phyloP scores from a whole-genome alignment of 2,797 vertebrate genomes.

The Chaetodon trifasciatus region DNA sequence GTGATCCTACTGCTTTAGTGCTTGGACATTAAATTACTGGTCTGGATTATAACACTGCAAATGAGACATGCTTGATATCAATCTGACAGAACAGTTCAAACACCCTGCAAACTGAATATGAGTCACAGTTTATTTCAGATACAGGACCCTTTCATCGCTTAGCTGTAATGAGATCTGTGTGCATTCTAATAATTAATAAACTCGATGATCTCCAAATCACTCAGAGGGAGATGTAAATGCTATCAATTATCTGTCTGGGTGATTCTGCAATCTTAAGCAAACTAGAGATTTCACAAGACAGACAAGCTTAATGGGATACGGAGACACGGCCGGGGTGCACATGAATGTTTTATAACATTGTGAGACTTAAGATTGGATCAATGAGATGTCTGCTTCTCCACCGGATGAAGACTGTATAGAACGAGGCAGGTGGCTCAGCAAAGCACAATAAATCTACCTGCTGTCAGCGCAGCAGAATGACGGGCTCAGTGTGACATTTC shows the following conservation, averaged over 20 bases:
- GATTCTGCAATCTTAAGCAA: constrained; percentile 55
- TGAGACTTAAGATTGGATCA: constrained; percentile 60
- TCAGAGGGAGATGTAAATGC: constrained; percentile 50
- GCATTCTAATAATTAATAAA: constrained; percentile 68
- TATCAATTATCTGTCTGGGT: constrained; percentile 57
- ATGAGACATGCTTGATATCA: constrained; percentile 63
- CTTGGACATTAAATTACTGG: constrained; percentile 54
- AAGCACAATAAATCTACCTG: constrained; percentile 53
- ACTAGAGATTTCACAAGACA: constrained; percentile 48
- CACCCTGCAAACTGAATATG: constrained; percentile 57
- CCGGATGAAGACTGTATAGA: constrained; percentile 34
- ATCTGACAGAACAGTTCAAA: constrained; percentile 61
- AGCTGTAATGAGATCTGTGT: constrained; percentile 61
- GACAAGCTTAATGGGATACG: constrained; percentile 49
- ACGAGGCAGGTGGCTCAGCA: constrained; percentile 18
- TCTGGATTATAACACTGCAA: constrained; percentile 54
- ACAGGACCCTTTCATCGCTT: constrained; percentile 56
- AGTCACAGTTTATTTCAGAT: constrained; percentile 62
- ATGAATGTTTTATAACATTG: constrained; percentile 63
- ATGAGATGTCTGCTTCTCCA: constrained; percentile 45
- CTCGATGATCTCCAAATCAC: constrained; percentile 42
- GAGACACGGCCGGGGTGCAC: constrained; percentile 15
- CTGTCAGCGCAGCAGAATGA: constrained; percentile 50
- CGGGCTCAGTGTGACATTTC: constrained; percentile 66
- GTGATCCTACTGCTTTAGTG: constrained; percentile 36